Conservation (phyloP, 2,113 vertebrate genomes). For the Tricholaema leucomelas region DNA sequence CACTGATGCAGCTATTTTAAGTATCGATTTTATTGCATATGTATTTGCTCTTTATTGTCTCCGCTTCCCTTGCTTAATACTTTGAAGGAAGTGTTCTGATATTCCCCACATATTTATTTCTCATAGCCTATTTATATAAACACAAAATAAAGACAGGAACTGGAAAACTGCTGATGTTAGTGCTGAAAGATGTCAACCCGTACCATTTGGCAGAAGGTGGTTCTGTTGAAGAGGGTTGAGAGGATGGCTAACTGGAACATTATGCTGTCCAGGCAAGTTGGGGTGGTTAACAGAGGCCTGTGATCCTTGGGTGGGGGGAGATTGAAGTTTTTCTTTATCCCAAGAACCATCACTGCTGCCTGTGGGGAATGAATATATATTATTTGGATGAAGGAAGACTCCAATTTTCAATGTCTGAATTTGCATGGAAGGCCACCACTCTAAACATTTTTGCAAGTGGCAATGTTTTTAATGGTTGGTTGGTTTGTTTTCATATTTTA, state of each 20-base stretch:
- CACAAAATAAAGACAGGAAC: slow-evolving; percentile 13
- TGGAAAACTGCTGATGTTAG: slow-evolving; percentile 49
- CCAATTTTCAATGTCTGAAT: slow-evolving; percentile 54
- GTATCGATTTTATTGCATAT: background rate
- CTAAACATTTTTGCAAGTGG: slow-evolving; percentile 10
- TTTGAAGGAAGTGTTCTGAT: slow-evolving; percentile 7
- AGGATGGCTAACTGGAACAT: slow-evolving; percentile 77
- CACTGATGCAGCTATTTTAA: slow-evolving; percentile 33
- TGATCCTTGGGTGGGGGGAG: slow-evolving; percentile 70
- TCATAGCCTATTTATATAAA: slow-evolving; percentile 41
- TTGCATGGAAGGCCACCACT: slow-evolving; percentile 44
- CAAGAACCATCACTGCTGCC: slow-evolving; percentile 81
- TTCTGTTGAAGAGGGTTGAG: slow-evolving; percentile 78
- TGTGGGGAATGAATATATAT: slow-evolving; percentile 79
- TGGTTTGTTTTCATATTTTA: background rate
- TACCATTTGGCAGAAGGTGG: slow-evolving; percentile 80
- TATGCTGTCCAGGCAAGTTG: slow-evolving; percentile 72
- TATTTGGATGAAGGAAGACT: slow-evolving; percentile 68
- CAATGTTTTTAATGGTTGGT: background rate
- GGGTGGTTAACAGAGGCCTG: slow-evolving; percentile 74
- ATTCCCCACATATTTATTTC: background rate
- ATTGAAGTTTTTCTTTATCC: slow-evolving; percentile 78
- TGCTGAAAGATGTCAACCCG: slow-evolving; percentile 69
- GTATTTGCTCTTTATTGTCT: background rate
- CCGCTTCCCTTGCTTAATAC: background rate